phyloP scores from a whole-genome alignment of 2,888 invertebrate genomes.

The Caenorhabditis becei region DNA sequence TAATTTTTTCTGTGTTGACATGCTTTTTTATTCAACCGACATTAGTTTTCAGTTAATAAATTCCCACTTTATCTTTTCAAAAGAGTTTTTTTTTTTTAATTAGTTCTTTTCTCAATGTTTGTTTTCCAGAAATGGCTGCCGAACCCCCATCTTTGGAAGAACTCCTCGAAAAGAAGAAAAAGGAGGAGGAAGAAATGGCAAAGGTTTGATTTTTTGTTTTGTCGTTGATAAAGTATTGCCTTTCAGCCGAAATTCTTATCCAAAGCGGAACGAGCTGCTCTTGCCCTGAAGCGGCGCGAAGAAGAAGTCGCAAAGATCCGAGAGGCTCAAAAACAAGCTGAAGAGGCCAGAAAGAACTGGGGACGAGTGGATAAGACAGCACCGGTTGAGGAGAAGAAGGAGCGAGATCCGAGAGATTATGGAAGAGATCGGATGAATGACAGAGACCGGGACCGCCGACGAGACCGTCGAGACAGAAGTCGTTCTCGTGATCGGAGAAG shows the following conservation, averaged over 20 bases:
- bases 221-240: neutral
- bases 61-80: too few relatives aligned
- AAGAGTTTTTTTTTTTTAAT: neutral
- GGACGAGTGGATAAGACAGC: conserved; percentile 30
- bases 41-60: too few relatives aligned
- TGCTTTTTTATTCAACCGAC: neutral
- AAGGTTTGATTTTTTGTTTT: conserved; percentile 85
- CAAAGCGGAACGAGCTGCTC: conserved; percentile 93
- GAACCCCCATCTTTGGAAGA: conserved; percentile 97
- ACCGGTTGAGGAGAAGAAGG: conserved; percentile 16
- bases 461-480: conserved; percentile 73
- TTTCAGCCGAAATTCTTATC: conserved; percentile 92
- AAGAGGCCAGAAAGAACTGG: conserved; percentile 84
- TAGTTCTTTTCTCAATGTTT: neutral
- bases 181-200: conserved; percentile 93
- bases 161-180: conserved; percentile 94
- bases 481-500: conserved; percentile 71
- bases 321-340: conserved; percentile 87
- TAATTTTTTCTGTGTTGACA: neutral
- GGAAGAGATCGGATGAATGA: conserved; percentile 70
- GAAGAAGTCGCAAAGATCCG: conserved; percentile 90
- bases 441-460: conserved; percentile 53
- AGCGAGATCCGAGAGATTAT: conserved; percentile 40
- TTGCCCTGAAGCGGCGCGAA: conserved; percentile 92
- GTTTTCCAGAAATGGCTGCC: conserved; percentile 53